Evolutionary conservation across 2,113 vertebrate species (phyloP), one percentile per base, ranked within the genome.

Genomic region (Gulo gulo): DNA sequence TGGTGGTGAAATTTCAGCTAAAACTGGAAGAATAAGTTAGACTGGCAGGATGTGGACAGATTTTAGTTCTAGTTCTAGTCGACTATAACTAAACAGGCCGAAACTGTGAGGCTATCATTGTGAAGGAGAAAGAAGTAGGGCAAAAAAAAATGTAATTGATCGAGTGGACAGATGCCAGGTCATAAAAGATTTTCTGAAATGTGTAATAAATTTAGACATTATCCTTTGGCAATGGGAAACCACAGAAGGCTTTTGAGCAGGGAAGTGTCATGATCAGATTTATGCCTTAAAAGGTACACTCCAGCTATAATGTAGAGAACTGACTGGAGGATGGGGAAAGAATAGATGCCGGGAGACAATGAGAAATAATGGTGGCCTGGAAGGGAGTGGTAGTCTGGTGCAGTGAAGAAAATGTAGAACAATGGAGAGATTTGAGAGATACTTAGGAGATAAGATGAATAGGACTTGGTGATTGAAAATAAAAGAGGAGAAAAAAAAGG

Each of bases 191-290:
- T 95, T 91, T 81, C 83, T 82, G 79, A 89, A 57, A 86, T 65
- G 39, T 57, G 71, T 88, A 89, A 97, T n/a, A 84, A 87, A 93
- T 88, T 57, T 79, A 80, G 61, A 74, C 61, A 93, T 63, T 95
- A 80, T 79, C 81, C 42, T 79, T 80, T 88, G 42, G 87, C 57
- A 82, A 57, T 76, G 36, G 47, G 8, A 85, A 94, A 86, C 42
- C 11, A 85, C 36, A 65, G n/a, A 73, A 94, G 29, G 36, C 21
- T 95, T 91, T 65, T 89, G 42, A 86, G 36, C 31, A 82, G 6
- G 1, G 10, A 94, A 83, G n/a, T 65, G 34, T 42, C 52, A 93
- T 97, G 39, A 31, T 76, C 50, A 89, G 24, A 97, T 91, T 91
- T 85, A 45, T 85, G 36, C 42, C 59, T 92, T 97, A 63, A 89